Conservation (phyloP, 1,140 invertebrate genomes). For the Drosophila ficusphila region DNA sequence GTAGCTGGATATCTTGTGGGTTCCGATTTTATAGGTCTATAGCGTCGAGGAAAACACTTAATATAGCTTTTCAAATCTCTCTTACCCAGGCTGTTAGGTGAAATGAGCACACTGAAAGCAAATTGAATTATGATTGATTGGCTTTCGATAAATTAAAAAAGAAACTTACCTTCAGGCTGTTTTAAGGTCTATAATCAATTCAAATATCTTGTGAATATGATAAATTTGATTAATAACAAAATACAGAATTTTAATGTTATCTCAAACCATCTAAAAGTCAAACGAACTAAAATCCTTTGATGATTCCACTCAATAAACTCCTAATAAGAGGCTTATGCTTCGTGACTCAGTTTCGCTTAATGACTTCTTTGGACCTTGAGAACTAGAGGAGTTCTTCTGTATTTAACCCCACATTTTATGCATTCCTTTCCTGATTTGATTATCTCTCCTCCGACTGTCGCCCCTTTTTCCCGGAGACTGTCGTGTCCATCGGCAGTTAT, state of each 20-base stretch:
- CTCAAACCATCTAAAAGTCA: too few relatives aligned
- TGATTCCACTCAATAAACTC: too few relatives aligned
- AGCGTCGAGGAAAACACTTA: background rate
- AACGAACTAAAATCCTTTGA: too few relatives aligned
- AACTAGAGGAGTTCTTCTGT: background rate
- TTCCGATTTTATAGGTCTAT: background rate
- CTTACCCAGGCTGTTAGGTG: background rate
- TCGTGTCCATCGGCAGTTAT: conserved; percentile 75
- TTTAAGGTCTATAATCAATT: too few relatives aligned
- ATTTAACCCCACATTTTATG: conserved; percentile 26
- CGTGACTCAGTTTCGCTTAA: conserved; percentile 4
- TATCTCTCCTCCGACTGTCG: conserved; percentile 14
- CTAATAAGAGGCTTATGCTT: background rate
- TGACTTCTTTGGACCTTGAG: background rate
- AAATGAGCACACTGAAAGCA: background rate
- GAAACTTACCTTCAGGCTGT: background rate
- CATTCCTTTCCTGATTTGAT: conserved; percentile 46
- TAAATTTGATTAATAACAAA: too few relatives aligned
- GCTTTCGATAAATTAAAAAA: background rate
- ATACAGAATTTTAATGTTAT: too few relatives aligned
- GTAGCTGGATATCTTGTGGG: conserved; percentile 8
- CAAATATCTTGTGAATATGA: too few relatives aligned
- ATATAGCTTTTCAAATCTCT: conserved; percentile 3
- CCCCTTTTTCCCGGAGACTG: conserved; percentile 35
- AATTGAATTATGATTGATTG: background rate